These are phyloP conservation scores for Labia minor DNA, from an alignment of 2,888 invertebrate species.

Conservation along the genomic window DNA sequence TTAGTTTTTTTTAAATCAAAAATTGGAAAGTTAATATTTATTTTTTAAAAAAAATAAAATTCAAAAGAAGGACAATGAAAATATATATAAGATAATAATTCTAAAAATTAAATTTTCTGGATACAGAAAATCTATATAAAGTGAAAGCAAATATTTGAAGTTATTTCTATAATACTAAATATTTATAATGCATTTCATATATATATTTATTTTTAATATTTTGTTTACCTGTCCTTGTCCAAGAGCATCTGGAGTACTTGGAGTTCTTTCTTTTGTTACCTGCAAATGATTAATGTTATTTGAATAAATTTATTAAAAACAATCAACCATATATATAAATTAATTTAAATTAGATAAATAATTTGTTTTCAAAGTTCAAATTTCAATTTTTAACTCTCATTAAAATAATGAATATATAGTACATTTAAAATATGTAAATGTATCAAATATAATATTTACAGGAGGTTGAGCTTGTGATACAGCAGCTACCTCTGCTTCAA, in stretches of 20 bases:
- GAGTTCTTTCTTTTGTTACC: not conserved
- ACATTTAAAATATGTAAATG: no score
- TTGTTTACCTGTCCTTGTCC: not conserved
- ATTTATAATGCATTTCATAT: no score
- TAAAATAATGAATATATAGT: no score
- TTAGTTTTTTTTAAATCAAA: no score
- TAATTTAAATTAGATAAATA: not conserved
- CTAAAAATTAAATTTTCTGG: no score
- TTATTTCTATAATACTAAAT: no score
- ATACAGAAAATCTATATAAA: no score
- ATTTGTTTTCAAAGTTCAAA: not conserved
- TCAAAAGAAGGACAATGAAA: not conserved
- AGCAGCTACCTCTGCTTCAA: slow-evolving; percentile 38
- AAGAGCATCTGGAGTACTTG: not conserved
- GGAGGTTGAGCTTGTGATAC: slow-evolving; percentile 36
- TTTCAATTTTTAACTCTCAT: no score
- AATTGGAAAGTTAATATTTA: no score
- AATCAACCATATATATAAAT: not conserved
- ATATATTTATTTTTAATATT: not conserved
- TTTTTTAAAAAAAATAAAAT: not conserved
- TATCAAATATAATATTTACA: no score
- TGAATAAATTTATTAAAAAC: not conserved
- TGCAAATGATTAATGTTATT: not conserved
- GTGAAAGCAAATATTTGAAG: no score
- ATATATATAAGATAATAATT: not conserved